phyloP scores from a whole-genome alignment of 2,797 vertebrate species.

The Semotilus atromaculatus region DNA sequence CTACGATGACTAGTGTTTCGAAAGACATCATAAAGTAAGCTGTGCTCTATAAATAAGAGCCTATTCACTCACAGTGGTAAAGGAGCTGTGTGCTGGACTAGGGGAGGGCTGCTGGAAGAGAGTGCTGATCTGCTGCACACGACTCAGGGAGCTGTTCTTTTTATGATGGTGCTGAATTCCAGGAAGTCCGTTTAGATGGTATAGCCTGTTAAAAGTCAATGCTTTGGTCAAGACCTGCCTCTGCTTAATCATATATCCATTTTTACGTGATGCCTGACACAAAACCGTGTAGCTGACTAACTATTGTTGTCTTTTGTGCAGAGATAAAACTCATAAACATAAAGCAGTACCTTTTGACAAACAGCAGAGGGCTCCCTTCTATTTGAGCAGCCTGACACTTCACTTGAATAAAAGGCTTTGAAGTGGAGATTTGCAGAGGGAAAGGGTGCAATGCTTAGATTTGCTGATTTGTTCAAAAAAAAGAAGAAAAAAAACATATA shows the following conservation, averaged over 20 bases:
- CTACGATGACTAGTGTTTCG: slow-evolving; percentile 47
- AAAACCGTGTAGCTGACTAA: background rate
- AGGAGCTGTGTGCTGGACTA: slow-evolving; percentile 42
- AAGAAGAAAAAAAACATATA: slow-evolving; percentile 13
- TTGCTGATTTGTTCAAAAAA: slow-evolving; percentile 20
- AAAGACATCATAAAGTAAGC: slow-evolving; percentile 37
- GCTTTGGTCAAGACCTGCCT: background rate
- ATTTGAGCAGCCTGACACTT: slow-evolving; percentile 59
- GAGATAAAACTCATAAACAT: background rate
- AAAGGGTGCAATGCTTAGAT: slow-evolving; percentile 26
- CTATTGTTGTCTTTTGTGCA: background rate
- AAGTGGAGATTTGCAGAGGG: slow-evolving; percentile 18
- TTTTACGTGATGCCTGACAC: background rate
- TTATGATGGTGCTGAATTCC: slow-evolving; percentile 28
- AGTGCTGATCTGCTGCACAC: slow-evolving; percentile 7
- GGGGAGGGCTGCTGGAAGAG: slow-evolving; percentile 33
- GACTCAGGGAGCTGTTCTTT: slow-evolving; percentile 32
- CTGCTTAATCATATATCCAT: background rate
- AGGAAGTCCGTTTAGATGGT: slow-evolving; percentile 14
- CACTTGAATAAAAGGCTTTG: slow-evolving; percentile 36
- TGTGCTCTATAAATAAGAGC: slow-evolving; percentile 42
- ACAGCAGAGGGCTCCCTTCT: slow-evolving; percentile 68
- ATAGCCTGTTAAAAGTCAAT: background rate
- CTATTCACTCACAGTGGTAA: slow-evolving; percentile 21
- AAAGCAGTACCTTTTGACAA: slow-evolving; percentile 51